Evolutionary conservation across 1,140 invertebrate species (phyloP).

Genomic region (Micrasema longulum): DNA sequence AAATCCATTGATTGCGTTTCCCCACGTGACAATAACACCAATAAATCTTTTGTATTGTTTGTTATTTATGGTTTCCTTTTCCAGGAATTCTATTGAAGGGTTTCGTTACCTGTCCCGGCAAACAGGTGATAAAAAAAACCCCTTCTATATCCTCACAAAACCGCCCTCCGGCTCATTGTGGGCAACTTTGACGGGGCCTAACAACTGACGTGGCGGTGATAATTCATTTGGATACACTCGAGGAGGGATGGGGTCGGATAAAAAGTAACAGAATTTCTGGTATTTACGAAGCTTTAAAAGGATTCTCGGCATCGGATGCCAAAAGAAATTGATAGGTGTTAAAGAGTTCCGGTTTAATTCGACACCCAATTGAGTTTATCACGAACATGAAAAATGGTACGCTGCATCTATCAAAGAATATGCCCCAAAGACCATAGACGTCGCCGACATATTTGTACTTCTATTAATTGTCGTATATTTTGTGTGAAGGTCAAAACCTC

Average conservation of each 20-base stretch:
- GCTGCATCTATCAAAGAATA: too few relatives aligned
- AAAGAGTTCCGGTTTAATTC: too few relatives aligned
- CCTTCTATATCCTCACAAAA: neutral
- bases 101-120: slow-evolving; percentile 11
- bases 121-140: slow-evolving; percentile 15
- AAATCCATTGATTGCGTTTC: slow-evolving; percentile 14
- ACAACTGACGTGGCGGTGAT: neutral
- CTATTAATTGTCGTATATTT: too few relatives aligned
- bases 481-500: too few relatives aligned
- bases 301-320: neutral
- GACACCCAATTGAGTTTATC: too few relatives aligned
- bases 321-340: too few relatives aligned
- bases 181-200: neutral
- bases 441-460: too few relatives aligned
- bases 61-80: slow-evolving; percentile 30
- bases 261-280: neutral
- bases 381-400: too few relatives aligned
- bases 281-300: neutral
- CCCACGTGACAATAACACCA: slow-evolving; percentile 11
- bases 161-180: neutral
- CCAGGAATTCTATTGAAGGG: slow-evolving; percentile 16
- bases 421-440: too few relatives aligned
- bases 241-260: neutral
- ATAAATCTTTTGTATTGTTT: slow-evolving; percentile 24
- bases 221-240: neutral